These are phyloP conservation scores for Conger conger DNA, from an alignment of 2,113 vertebrate species.

Conservation along the genomic window DNA sequence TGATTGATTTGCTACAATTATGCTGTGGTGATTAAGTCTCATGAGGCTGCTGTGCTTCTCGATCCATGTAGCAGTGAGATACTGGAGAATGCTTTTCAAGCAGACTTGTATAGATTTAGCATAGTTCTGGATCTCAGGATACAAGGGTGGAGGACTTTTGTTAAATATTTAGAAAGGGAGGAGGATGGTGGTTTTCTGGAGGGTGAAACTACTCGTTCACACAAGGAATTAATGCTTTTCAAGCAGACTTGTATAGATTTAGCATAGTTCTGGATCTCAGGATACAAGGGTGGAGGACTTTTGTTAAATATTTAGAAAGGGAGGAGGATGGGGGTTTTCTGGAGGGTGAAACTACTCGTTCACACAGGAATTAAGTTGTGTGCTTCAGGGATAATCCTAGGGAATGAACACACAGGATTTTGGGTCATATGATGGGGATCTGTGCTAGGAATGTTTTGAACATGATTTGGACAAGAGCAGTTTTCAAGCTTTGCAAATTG, in stretches of 20 bases:
- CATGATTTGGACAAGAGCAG: neutral
- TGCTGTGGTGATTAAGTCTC: neutral
- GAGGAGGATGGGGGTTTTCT: slow-evolving; percentile 53
- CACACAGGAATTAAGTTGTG: neutral
- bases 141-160: slow-evolving; percentile 24
- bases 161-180: slow-evolving; percentile 74
- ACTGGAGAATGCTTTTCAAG: neutral
- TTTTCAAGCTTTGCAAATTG: neutral
- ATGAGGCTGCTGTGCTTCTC: neutral
- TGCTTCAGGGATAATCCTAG: neutral
- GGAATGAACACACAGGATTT: neutral
- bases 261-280: neutral
- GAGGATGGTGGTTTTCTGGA: slow-evolving; percentile 42
- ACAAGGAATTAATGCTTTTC: neutral
- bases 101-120: neutral
- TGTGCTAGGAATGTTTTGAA: neutral
- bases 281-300: slow-evolving; percentile 18
- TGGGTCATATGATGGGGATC: neutral
- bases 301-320: slow-evolving; percentile 70
- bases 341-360: neutral
- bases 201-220: neutral
- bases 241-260: neutral
- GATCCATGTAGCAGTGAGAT: neutral
- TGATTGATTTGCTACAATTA: neutral
- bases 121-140: neutral